These are phyloP conservation scores for Chunga burmeisteri DNA, from an alignment of 2,113 vertebrate species.

Conservation along the genomic window DNA sequence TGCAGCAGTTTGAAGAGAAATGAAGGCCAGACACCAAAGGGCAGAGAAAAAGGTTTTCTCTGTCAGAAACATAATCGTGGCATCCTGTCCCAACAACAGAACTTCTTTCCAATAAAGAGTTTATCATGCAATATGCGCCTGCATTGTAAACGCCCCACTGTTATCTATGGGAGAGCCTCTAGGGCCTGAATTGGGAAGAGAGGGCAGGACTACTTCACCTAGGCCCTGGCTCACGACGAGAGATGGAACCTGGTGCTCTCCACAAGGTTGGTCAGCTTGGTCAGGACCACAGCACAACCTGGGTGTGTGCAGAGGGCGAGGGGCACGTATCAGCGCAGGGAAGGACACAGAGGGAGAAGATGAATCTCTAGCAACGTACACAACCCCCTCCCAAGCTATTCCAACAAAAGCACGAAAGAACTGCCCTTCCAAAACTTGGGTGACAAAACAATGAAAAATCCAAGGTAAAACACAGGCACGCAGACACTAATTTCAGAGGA, in stretches of 20 bases:
- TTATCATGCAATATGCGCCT: neutral
- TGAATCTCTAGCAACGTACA: fast-evolving
- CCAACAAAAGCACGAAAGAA: fast-evolving
- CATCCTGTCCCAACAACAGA: neutral
- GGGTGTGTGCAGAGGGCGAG: neutral
- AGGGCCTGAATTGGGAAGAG: neutral
- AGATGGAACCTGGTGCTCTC: neutral
- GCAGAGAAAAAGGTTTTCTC: neutral
- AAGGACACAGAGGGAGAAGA: neutral
- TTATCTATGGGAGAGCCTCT: neutral
- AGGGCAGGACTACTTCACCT: neutral
- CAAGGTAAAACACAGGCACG: neutral
- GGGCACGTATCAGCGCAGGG: neutral
- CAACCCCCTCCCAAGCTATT: neutral
- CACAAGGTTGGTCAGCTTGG: neutral
- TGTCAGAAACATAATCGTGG: neutral
- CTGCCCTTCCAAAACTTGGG: neutral
- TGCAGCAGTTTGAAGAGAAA: neutral
- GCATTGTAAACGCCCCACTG: neutral
- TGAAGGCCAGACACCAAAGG: neutral
- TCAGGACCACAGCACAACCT: fast-evolving
- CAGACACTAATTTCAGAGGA: fast-evolving
- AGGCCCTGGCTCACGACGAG: neutral
- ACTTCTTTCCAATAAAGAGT: neutral
- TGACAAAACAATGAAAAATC: neutral